phyloP scores from a whole-genome alignment of 1,140 invertebrate species.

The Magallana ariakensis region DNA sequence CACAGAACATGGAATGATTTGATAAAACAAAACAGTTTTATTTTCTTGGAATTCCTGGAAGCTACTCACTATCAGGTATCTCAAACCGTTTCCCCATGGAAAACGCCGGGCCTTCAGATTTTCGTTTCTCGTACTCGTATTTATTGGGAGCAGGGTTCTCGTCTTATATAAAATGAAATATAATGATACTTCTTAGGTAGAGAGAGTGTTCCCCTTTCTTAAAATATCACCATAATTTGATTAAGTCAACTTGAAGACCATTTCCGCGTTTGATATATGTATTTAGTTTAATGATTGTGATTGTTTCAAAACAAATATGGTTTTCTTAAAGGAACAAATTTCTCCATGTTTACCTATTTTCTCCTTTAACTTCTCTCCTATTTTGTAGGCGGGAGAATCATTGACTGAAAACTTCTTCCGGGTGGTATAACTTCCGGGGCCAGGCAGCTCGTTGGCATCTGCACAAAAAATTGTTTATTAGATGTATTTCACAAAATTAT shows the following conservation, averaged over 20 bases:
- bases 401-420: slow-evolving; percentile 46
- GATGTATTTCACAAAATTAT: too few species aligned
- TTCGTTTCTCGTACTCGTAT: slow-evolving; percentile 56
- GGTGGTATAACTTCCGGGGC: slow-evolving; percentile 56
- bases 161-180: slow-evolving; percentile 46
- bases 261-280: too few species aligned
- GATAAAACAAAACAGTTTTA: neutral
- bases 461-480: neutral
- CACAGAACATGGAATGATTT: too few species aligned
- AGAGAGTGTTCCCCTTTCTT: too few species aligned
- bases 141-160: slow-evolving; percentile 62
- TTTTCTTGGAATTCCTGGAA: neutral
- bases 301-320: too few species aligned
- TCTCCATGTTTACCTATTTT: slow-evolving; percentile 19
- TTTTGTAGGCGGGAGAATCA: slow-evolving; percentile 58
- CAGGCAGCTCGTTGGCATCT: slow-evolving; percentile 51
- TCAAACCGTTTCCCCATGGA: slow-evolving; percentile 62
- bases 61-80: slow-evolving; percentile 51
- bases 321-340: too few species aligned
- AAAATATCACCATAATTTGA: too few species aligned
- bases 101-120: slow-evolving; percentile 55
- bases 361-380: slow-evolving; percentile 35
- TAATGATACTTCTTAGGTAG: neutral
- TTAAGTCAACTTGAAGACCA: too few species aligned
- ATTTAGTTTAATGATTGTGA: too few species aligned